Evolutionary conservation across 2,797 vertebrate species (phyloP), one percentile per base, ranked within the genome.

Genomic region (Neoniphon sammara): DNA sequence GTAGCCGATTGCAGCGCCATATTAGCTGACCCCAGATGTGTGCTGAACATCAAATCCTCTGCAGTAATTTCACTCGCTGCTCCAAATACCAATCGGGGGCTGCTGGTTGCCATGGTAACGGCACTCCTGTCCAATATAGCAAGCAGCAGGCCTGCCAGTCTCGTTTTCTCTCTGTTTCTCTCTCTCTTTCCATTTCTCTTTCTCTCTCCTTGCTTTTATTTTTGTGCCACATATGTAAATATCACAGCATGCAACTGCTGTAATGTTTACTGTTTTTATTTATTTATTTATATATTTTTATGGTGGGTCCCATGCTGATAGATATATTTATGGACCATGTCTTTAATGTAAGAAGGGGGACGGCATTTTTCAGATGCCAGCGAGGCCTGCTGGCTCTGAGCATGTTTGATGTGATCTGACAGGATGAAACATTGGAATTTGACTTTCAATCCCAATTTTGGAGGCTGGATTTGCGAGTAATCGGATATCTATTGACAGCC

Each of bases 11-110:
- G 76, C 85, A 75, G 83, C 65, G 27, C 72, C 85, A 88, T 91
- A 90, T 93, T 93, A 93, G 89, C 90, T 87, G 91, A 94, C 90
- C 94, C 90, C 93, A 94, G 93, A 94, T 94, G 94, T 92, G 92
- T 89, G 86, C 86, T 68, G 88, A 93, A 91, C 94, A 92, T 92
- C 87, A 92, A 93, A 93, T 93, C 91, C 93, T 94, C 93, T 84
- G 91, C 93, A 93, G 93, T 91, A 89, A 94, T 94, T 94, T 93
- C 87, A 82, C 90, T 88, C 81, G 53, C 92, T 93, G 94, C 93
- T 95, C 93, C 92, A 94, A 94, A 95, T 93, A 94, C 93, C 93
- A 88, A 94, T 91, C 74, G 76, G 90, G 89, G 82, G 90, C 87
- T 86, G 87, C 91, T 73, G 92, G 94, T 95, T 93, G 89, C 94